Percentiles rank a stretch among this genome's conserved stretches.
Conservation (phyloP, 2,113 vertebrate genomes). For the Myiagra hebetior region DNA sequence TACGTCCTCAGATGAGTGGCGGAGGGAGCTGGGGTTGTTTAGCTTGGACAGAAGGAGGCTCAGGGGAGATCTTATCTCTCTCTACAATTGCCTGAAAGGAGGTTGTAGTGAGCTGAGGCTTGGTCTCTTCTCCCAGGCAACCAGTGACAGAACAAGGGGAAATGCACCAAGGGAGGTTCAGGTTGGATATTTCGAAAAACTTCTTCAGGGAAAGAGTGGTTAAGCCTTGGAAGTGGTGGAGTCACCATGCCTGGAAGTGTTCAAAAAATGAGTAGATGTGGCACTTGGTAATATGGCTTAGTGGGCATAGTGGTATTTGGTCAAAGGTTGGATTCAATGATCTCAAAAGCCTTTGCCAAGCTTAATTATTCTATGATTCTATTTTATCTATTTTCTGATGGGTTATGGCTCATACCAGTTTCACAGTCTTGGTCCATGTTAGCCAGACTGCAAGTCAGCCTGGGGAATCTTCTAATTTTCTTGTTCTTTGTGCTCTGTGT, state of each 20-base stretch:
- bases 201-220: background rate
- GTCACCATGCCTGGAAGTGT: background rate
- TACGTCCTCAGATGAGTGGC: background rate
- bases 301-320: background rate
- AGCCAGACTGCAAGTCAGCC: background rate
- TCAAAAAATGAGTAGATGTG: fast-evolving
- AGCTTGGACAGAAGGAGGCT: background rate
- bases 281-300: background rate
- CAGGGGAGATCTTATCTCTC: background rate
- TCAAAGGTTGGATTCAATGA: background rate
- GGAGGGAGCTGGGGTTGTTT: background rate
- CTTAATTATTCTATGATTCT: background rate
- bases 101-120: background rate
- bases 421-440: background rate
- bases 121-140: background rate
- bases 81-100: background rate
- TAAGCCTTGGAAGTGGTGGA: background rate
- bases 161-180: background rate
- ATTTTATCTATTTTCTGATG: background rate
- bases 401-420: background rate
- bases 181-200: background rate
- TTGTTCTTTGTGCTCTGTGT: background rate
- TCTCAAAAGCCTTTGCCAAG: background rate
- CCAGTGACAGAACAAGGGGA: fast-evolving
- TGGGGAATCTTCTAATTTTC: background rate